Evolutionary conservation across 2,888 invertebrate genomes (phyloP).

Genomic region (Synanthedon myopaeformis): DNA sequence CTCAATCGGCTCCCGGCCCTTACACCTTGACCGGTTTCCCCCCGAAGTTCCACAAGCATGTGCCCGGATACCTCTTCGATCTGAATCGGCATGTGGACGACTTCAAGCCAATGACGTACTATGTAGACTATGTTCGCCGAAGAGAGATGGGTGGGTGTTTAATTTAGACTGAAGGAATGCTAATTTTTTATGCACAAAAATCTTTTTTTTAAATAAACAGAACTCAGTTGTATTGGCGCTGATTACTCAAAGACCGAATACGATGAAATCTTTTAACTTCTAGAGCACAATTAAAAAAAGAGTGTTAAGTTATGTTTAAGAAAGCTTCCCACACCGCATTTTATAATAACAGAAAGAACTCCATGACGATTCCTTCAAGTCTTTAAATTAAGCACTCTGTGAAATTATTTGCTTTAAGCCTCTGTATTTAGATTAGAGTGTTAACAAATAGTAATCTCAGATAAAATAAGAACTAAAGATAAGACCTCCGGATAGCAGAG

Average conservation of each 20-base stretch:
- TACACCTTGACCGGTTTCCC: conserved; percentile 56
- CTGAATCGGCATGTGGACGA: conserved; percentile 57
- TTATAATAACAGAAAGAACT: not conserved
- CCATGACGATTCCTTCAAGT: conserved; percentile 49
- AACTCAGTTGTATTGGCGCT: conserved; percentile 6
- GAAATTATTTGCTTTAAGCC: conserved; percentile 31
- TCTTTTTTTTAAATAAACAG: not conserved
- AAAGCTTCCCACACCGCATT: not conserved
- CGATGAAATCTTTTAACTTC: too few relatives aligned
- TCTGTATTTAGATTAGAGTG: too few relatives aligned
- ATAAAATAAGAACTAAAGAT: too few relatives aligned
- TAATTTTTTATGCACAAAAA: conserved; percentile 23
- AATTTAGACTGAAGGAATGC: conserved; percentile 59
- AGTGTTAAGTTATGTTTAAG: too few relatives aligned
- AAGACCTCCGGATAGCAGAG: too few relatives aligned
- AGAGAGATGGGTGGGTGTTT: conserved; percentile 68
- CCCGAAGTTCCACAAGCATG: conserved; percentile 59
- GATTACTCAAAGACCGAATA: conserved; percentile 2
- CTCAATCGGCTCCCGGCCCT: conserved; percentile 45
- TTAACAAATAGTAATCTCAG: too few relatives aligned
- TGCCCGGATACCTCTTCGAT: conserved; percentile 60
- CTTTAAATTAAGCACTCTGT: conserved; percentile 60
- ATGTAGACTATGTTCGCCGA: conserved; percentile 65
- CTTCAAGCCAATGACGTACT: conserved; percentile 62
- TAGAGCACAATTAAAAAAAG: too few relatives aligned